Percentiles rank a stretch among this genome's conserved stretches.
These are phyloP conservation scores for Drosophila ogumai DNA, from an alignment of 1,140 invertebrate species.

Conservation along the genomic window DNA sequence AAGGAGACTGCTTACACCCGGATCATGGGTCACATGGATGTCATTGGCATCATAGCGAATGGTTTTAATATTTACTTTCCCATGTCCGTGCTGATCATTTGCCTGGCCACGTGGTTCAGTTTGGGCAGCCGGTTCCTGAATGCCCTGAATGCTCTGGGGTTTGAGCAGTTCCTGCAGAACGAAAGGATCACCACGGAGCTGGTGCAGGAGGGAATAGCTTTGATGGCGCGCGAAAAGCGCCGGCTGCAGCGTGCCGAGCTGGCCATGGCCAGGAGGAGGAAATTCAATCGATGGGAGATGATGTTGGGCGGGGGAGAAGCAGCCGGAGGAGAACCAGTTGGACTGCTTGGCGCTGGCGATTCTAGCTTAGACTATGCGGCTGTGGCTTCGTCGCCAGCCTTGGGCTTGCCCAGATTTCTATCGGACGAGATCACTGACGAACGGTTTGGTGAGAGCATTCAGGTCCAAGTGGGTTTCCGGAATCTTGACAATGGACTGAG, in stretches of 20 bases:
- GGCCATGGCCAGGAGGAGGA: constrained; percentile 89
- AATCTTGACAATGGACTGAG: constrained; percentile 76
- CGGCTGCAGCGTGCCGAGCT: constrained; percentile 92
- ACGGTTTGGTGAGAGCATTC: constrained; percentile 86
- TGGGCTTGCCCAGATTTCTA: constrained; percentile 81
- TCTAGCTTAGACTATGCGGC: constrained; percentile 58
- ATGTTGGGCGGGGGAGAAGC: constrained; percentile 62
- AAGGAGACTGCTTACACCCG: constrained; percentile 86
- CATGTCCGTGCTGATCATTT: constrained; percentile 97
- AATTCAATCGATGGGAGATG: constrained; percentile 88
- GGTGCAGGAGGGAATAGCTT: constrained; percentile 95
- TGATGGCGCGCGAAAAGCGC: constrained; percentile 94
- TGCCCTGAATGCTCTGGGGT: constrained; percentile 89
- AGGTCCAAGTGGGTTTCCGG: constrained; percentile 83
- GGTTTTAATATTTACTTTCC: constrained; percentile 99
- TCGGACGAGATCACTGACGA: constrained; percentile 87
- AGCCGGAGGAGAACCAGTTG: constrained; percentile 18
- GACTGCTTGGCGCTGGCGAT: constrained; percentile 84
- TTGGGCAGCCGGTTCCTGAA: constrained; percentile 95
- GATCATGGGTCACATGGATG: constrained; percentile 99
- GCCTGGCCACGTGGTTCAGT: constrained; percentile 97
- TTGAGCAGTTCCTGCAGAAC: constrained; percentile 97
- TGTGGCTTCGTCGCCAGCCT: constrained; percentile 53
- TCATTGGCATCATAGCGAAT: constrained; percentile 97
- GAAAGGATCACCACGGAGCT: constrained; percentile 97